These are phyloP conservation scores for Ornithorhynchus anatinus DNA, from an alignment of 2,113 vertebrate species.

Conservation along the genomic window DNA sequence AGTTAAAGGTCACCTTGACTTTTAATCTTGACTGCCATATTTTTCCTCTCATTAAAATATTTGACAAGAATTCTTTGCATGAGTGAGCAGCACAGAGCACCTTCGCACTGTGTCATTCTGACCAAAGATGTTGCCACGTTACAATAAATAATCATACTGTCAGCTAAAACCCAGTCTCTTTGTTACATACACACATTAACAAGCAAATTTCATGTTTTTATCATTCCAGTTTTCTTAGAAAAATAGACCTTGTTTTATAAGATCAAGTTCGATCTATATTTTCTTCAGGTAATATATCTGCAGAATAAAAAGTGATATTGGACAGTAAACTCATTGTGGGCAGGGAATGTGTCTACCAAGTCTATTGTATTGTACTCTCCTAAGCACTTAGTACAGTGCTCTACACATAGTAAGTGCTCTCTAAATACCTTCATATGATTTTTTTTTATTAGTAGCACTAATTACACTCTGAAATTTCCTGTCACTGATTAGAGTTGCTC, in stretches of 20 bases:
- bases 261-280: neutral
- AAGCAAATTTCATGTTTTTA: conserved; percentile 15
- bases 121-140: conserved; percentile 41
- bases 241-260: neutral
- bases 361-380: too few species aligned
- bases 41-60: conserved; percentile 78
- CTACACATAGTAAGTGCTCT: too few species aligned
- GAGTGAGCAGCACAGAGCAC: conserved; percentile 61
- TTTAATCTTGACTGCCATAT: conserved; percentile 65
- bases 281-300: neutral
- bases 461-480: neutral
- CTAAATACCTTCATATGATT: too few species aligned
- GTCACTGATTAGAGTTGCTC: neutral
- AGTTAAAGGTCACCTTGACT: conserved; percentile 75
- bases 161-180: conserved; percentile 44
- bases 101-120: conserved; percentile 54
- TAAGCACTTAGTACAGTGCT: too few species aligned
- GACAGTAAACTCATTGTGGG: neutral
- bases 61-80: conserved; percentile 78
- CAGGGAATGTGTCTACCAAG: too few species aligned
- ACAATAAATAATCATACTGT: conserved; percentile 47
- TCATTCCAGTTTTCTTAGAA: neutral
- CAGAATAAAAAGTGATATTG: neutral
- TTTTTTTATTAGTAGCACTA: too few species aligned
- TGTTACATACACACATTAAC: conserved; percentile 24